These are phyloP conservation scores for Fistularia commersonii DNA, from an alignment of 2,797 vertebrate genomes.

Conservation along the genomic window DNA sequence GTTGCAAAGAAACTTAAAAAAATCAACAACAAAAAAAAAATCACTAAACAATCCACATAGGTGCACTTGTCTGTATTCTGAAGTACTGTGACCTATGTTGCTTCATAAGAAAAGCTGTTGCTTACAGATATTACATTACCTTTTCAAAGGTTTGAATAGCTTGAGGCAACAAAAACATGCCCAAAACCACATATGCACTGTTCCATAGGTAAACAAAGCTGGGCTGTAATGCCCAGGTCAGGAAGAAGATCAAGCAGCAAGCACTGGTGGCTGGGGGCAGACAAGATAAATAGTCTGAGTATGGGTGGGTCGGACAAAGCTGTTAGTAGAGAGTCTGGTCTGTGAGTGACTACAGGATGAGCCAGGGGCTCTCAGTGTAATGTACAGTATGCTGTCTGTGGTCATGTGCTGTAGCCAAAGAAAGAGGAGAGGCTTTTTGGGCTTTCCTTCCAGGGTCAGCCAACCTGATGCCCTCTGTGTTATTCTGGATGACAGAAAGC, in stretches of 20 bases:
- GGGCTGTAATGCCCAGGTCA: slow-evolving; percentile 7
- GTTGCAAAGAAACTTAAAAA: too few species aligned
- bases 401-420: slow-evolving; percentile 47
- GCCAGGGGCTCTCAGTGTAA: slow-evolving; percentile 52
- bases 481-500: slow-evolving; percentile 42
- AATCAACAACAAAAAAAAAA: too few species aligned
- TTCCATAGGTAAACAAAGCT: background rate
- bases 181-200: background rate
- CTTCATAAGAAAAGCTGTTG: too few species aligned
- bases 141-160: too few species aligned
- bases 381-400: slow-evolving; percentile 62
- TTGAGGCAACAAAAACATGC: background rate
- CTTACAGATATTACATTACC: too few species aligned
- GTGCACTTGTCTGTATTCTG: too few species aligned
- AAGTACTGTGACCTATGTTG: too few species aligned
- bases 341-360: slow-evolving; percentile 26
- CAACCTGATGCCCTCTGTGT: slow-evolving; percentile 56
- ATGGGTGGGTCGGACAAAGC: slow-evolving; percentile 34
- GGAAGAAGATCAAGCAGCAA: slow-evolving; percentile 36
- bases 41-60: too few species aligned
- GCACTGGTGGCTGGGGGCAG: slow-evolving; percentile 8
- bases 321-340: slow-evolving; percentile 22
- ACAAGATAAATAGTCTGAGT: slow-evolving; percentile 15
- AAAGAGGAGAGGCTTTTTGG: slow-evolving; percentile 63
- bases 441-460: slow-evolving; percentile 60